Conservation (phyloP, 2,113 vertebrate genomes). For the Megaptera novaeangliae region DNA sequence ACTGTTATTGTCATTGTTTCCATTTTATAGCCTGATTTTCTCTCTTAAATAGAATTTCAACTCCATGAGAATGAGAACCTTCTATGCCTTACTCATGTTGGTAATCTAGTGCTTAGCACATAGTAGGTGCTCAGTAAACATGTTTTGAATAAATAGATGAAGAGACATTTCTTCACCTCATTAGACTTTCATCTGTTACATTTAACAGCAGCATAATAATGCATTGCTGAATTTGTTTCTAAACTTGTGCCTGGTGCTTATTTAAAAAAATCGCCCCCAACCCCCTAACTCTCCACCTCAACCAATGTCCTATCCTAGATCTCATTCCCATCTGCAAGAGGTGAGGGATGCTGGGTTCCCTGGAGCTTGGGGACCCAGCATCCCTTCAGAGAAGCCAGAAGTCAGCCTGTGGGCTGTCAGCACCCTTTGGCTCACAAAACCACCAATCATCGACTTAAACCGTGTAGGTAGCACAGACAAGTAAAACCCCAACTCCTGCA, state of each 20-base stretch:
- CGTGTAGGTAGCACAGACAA: constrained; percentile 57
- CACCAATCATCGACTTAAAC: constrained; percentile 60
- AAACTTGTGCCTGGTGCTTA: not conserved
- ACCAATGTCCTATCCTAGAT: not conserved
- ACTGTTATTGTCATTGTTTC: not conserved
- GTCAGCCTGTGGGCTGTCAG: not conserved
- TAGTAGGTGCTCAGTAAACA: not conserved
- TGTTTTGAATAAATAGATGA: not conserved
- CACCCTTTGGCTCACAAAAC: constrained; percentile 34
- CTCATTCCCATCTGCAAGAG: not conserved
- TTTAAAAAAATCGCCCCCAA: not conserved
- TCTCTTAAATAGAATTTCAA: not conserved
- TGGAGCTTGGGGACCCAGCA: not conserved
- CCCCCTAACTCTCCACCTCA: not conserved
- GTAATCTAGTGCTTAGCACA: not conserved
- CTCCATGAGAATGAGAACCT: not conserved
- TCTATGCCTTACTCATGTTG: not conserved
- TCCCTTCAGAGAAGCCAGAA: constrained; percentile 44
- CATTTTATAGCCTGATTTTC: not conserved
- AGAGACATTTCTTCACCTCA: not conserved
- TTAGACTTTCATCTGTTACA: not conserved
- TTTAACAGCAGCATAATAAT: not conserved
- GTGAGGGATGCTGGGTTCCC: not conserved
- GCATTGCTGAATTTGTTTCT: not conserved
- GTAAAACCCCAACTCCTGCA: constrained; percentile 68